Conservation (phyloP, 2,888 invertebrate species). For the Balanococcus diminutus region DNA sequence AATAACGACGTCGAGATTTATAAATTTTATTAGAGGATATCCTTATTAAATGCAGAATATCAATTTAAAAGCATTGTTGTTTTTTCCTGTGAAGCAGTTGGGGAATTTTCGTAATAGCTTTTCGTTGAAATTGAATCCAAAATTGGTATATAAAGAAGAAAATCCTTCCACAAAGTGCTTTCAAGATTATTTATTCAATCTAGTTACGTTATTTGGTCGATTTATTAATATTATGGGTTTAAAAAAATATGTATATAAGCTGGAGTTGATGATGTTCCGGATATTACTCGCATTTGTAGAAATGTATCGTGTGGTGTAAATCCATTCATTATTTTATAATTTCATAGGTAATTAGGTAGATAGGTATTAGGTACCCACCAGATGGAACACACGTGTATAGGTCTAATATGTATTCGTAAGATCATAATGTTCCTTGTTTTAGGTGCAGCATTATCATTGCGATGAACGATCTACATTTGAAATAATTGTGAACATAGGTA, state of each 20-base stretch:
- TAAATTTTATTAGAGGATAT: conserved; percentile 51
- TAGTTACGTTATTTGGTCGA: not conserved
- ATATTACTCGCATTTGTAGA: not conserved
- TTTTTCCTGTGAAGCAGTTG: conserved; percentile 48
- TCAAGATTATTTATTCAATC: not conserved
- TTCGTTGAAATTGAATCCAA: not conserved
- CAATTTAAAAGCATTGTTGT: conserved; percentile 49
- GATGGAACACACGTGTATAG: too few relatives aligned
- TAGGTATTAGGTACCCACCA: too few relatives aligned
- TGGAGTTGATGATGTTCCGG: not conserved
- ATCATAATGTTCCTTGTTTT: too few relatives aligned
- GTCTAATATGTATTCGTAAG: too few relatives aligned
- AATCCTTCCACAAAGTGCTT: not conserved
- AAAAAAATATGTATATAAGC: not conserved
- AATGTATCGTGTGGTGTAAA: too few relatives aligned
- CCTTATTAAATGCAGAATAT: conserved; percentile 49
- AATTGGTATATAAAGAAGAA: conserved; percentile 32
- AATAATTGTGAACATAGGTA: too few relatives aligned
- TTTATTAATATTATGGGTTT: not conserved
- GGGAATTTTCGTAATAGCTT: conserved; percentile 16
- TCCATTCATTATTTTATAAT: too few relatives aligned
- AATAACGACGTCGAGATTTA: conserved; percentile 47
- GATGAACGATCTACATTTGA: too few relatives aligned
- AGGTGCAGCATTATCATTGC: too few relatives aligned
- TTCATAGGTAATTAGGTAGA: too few relatives aligned